Conservation (phyloP, 2,888 invertebrate genomes). For the Pecten maximus region DNA sequence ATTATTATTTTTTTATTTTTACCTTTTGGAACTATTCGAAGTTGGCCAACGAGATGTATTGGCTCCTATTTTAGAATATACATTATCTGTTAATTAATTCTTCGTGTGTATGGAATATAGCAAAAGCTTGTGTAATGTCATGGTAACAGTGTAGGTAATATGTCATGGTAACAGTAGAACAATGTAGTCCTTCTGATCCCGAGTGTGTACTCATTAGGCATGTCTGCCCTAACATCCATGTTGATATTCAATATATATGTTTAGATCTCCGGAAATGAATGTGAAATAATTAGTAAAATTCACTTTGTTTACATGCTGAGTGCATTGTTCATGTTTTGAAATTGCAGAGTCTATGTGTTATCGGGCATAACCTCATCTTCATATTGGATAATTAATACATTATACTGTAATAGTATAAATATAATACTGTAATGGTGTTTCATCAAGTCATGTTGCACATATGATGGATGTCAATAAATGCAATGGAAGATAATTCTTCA, state of each 20-base stretch:
- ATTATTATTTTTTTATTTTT: neutral
- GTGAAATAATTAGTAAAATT: neutral
- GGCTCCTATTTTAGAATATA: neutral
- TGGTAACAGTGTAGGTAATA: neutral
- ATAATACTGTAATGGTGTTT: neutral
- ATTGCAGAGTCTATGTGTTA: neutral
- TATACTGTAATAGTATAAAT: neutral
- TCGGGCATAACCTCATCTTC: neutral
- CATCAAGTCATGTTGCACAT: neutral
- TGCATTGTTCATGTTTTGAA: neutral
- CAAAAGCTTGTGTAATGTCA: neutral
- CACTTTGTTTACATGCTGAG: neutral
- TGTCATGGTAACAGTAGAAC: neutral
- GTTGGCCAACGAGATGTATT: neutral
- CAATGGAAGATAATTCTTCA: neutral
- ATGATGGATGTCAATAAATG: constrained; percentile 28
- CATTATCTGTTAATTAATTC: neutral
- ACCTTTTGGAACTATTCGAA: neutral
- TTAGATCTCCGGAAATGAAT: neutral
- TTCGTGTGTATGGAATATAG: neutral
- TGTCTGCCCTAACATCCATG: neutral
- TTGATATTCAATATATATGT: neutral
- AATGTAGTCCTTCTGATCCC: neutral
- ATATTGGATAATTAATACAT: neutral
- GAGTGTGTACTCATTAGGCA: neutral